Conservation (phyloP, 2,797 vertebrate species). For the Danionella dracula region DNA sequence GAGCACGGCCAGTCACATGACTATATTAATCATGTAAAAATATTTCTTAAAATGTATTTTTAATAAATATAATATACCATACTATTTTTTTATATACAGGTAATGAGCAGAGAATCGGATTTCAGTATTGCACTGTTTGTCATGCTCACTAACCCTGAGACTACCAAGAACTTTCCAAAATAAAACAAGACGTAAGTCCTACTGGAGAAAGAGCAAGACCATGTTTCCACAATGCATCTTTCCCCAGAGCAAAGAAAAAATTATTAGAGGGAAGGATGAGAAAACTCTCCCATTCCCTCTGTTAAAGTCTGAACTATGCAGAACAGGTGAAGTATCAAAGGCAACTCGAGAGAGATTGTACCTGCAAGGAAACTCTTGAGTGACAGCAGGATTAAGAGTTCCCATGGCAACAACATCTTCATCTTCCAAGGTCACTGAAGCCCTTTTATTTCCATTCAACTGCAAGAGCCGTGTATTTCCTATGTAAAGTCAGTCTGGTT, state of each 20-base stretch:
- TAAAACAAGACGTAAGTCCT: constrained; percentile 21
- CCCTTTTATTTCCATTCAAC: constrained; percentile 64
- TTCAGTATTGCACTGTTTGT: too few relatives aligned
- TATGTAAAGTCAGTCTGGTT: constrained; percentile 54
- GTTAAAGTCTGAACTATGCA: constrained; percentile 53
- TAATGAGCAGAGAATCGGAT: too few relatives aligned
- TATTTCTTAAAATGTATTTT: too few relatives aligned
- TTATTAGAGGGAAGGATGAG: constrained; percentile 33
- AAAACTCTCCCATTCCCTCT: not conserved
- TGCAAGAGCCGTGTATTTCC: constrained; percentile 57
- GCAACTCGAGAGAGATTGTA: constrained; percentile 69
- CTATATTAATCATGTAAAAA: too few relatives aligned
- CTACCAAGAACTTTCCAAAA: too few relatives aligned
- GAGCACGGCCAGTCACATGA: too few relatives aligned
- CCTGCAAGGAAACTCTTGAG: constrained; percentile 82
- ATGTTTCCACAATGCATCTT: constrained; percentile 7
- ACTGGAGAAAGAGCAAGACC: not conserved
- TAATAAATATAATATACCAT: too few relatives aligned
- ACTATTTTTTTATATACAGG: too few relatives aligned
- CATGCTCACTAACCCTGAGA: too few relatives aligned
- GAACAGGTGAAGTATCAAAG: constrained; percentile 75
- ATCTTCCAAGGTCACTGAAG: constrained; percentile 86
- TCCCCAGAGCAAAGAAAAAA: constrained; percentile 39
- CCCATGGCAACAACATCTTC: constrained; percentile 92
- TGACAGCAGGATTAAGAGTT: constrained; percentile 89